Evolutionary conservation across 2,113 vertebrate species (phyloP).

Genomic region (Sphaerodactylus townsendi): DNA sequence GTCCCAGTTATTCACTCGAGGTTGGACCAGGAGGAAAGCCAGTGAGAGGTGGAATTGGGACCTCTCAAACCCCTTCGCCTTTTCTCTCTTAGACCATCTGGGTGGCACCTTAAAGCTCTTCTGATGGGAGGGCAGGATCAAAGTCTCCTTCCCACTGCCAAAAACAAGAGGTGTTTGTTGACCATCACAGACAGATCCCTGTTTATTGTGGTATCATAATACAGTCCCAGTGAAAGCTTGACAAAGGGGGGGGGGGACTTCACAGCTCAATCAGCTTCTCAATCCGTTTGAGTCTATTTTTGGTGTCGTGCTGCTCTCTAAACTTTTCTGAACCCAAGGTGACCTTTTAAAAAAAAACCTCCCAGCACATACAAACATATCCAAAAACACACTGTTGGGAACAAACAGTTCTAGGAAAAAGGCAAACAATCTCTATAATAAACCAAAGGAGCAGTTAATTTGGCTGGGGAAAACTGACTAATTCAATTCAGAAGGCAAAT

Average conservation of each 20-base stretch:
- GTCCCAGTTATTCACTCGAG: no score
- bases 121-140: no score
- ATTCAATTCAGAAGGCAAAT: constrained; percentile 32
- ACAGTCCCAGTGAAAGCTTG: background rate
- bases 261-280: constrained; percentile 39
- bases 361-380: constrained; percentile 67
- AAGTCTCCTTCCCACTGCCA: no score
- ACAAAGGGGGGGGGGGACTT: constrained; percentile 38
- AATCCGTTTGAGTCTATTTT: constrained; percentile 59
- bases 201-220: no score
- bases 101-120: no score
- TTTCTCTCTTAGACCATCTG: no score
- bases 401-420: constrained; percentile 67
- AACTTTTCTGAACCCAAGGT: constrained; percentile 57
- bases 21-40: no score
- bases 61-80: no score
- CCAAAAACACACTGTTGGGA: constrained; percentile 61
- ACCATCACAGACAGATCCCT: no score
- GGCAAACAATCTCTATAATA: constrained; percentile 58
- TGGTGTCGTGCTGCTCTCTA: constrained; percentile 54
- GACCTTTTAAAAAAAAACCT: constrained; percentile 61
- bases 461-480: constrained; percentile 54
- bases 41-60: no score
- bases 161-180: no score
- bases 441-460: constrained; percentile 60